Base-by-base conservation (phyloP, 1,140 invertebrate species). In the Drosophila kepulauana region DNA sequence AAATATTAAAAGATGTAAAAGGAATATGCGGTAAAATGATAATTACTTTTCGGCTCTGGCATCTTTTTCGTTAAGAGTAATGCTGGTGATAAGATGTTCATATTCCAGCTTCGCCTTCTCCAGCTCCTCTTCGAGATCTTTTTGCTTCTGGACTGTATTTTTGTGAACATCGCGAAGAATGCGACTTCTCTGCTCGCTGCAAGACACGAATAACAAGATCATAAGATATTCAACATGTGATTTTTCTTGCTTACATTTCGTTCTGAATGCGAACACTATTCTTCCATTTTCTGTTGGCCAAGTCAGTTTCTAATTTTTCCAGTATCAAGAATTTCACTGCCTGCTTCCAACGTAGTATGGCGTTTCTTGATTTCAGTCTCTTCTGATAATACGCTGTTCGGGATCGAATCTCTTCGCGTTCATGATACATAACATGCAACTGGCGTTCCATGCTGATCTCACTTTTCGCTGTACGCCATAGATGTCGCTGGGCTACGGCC, bases 241-340 rank as follows among this genome's bases (percentile, higher is more conserved):
- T 10, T 62, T 11, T 5, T 15, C 7, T 3, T 11, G 65, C 71
- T 52, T 13, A 88, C 85, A 89, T 85, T 68, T 89, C 85, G 43
- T 85, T 89, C 20, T 89, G 85, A 5, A 89, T 89, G 3, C 65
- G 66, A 1, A 89, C 71, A 63, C 75, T 89, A 8, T 89, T 89
- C 5, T 82, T 70, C 85, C 85, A 90, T 30, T 90, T 89, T 16
- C 75, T 74, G 7, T 65, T 65, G 56, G 81, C 81, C 67, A 89
- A 35, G 51, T 89, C 85, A 2, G 72, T 74, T 15, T 89, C 85
- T 1, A 66, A 52, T 15, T 77, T 85, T 8, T 81, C 63, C 2
- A 81, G 16, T 10, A 76, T 69, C 7, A 86, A 16, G 0, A 49
- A 56, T 28, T 85, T 85, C 1, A 78, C 68, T 0, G 69, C 78